Evolutionary conservation across 2,888 invertebrate genomes (phyloP), one percentile per base, ranked within the genome.

Genomic region (Dimorphilus gyrociliatus): DNA sequence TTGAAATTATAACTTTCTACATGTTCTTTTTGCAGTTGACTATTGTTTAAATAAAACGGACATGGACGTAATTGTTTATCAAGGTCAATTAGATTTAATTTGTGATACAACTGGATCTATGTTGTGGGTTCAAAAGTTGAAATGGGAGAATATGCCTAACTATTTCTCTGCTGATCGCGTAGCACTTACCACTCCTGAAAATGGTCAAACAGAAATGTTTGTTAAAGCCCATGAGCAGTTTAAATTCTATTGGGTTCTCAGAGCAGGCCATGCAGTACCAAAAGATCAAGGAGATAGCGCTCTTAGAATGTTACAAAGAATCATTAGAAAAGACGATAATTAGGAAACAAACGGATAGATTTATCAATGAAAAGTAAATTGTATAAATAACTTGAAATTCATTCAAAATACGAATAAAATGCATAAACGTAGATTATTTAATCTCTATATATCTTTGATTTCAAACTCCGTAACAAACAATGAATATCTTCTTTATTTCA

Each of bases 71-170:
- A 32, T 44, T 16, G 35, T 42, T 18, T 44, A 42, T 27, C 40
- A 42, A 27, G 44, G 44, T n/a, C 39, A 38, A 29, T 33, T 44
- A 6, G 44, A 44, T 27, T 33, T 43, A 18, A 44, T 44, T 21
- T 44, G 44, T 28, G 34, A 36, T 23, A 41, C 35, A 3, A 39
- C 32, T 32, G 44, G 44, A 42, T 16, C 21, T 23, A 10, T 12
- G 16, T 4, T 38, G 30, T 39, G 29, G 28, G 39, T 39, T 16
- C 34, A 32, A 15, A 27, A 29, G 23, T 16, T 39, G 19, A 15
- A 29, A 13, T 39, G 39, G 39, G 14, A 16, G 3, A 33, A 29
- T 10, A 23, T 38, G 7, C 21, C 23, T 13, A 18, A 27, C 24
- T 39, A 30, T 30, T 24, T 31, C 26, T 19, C 13, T 7, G 33